Percentiles rank a stretch among this genome's conserved stretches.
These are phyloP conservation scores for Psittacus erithacus DNA, from an alignment of 2,113 vertebrate genomes.

Conservation along the genomic window DNA sequence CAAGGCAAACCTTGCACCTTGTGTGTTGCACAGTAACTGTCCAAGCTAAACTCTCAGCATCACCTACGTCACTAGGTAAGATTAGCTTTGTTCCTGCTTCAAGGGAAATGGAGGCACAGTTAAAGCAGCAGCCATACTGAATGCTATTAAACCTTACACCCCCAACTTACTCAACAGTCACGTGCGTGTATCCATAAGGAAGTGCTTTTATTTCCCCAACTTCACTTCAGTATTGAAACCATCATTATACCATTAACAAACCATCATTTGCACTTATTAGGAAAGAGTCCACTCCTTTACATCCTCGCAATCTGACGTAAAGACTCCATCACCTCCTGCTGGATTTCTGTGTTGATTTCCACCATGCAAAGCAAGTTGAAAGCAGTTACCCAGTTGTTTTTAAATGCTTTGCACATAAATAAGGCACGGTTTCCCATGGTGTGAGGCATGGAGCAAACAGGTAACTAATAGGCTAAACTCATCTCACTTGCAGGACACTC, in stretches of 20 bases:
- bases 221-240: constrained; percentile 5
- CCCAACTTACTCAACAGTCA: background rate
- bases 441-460: background rate
- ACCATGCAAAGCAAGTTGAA: background rate
- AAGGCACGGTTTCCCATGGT: background rate
- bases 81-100: background rate
- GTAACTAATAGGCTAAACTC: background rate
- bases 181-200: background rate
- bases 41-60: background rate
- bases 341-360: background rate
- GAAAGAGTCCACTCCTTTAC: background rate
- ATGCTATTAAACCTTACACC: background rate
- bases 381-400: background rate
- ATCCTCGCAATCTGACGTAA: background rate
- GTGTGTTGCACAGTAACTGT: background rate
- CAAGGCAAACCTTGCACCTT: background rate
- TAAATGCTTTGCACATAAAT: background rate
- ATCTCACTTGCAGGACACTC: background rate
- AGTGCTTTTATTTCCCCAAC: background rate
- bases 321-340: background rate
- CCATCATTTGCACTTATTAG: background rate
- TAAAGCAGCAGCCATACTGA: background rate
- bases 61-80: background rate
- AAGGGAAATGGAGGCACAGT: background rate
- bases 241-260: background rate